Conservation (phyloP, 30 jellyfish, hydroid and myxozoan species). For the Aurelia aurita region DNA sequence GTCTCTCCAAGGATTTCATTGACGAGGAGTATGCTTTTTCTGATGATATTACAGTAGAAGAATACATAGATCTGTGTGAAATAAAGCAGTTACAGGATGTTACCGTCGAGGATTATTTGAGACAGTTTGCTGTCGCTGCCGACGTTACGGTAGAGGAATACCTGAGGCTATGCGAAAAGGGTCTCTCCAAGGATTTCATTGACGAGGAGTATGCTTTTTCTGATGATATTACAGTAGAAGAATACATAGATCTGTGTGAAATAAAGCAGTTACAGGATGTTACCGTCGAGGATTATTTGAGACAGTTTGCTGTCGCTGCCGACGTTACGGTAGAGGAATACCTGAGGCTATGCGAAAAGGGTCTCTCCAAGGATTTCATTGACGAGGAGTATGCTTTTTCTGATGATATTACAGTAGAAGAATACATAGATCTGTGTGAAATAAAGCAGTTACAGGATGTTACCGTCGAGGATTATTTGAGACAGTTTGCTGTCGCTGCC, state of each 20-base stretch:
- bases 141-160: conserved; percentile 40
- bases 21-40: too few relatives aligned
- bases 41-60: conserved; percentile 22
- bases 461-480: conserved; percentile 8
- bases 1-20: too few relatives aligned
- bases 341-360: too few relatives aligned
- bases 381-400: too few relatives aligned
- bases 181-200: too few relatives aligned
- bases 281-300: conserved; percentile 39
- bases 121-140: not conserved
- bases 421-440: conserved; percentile 4
- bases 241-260: not conserved
- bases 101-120: conserved; percentile 24
- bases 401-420: too few relatives aligned
- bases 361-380: too few relatives aligned
- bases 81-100: conserved; percentile 3
- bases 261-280: too few relatives aligned
- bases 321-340: too few relatives aligned
- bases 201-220: too few relatives aligned
- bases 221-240: not conserved
- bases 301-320: too few relatives aligned
- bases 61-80: not conserved
- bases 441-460: not conserved
- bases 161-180: not conserved
- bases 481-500: not conserved